These are phyloP conservation scores for Acanthoscelides obtectus DNA, from an alignment of 2,888 invertebrate genomes.

Conservation along the genomic window DNA sequence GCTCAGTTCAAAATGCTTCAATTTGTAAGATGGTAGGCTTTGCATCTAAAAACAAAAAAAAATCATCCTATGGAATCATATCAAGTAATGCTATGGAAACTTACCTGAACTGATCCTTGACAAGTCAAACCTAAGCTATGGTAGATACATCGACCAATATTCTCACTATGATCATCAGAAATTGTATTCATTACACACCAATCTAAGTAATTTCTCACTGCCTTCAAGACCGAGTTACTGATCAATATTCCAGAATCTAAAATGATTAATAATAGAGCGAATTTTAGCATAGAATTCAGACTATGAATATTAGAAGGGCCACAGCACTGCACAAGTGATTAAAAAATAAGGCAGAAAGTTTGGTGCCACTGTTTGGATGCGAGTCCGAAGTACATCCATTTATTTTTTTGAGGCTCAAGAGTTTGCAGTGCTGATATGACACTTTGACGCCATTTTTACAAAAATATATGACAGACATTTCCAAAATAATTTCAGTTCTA, in stretches of 20 bases:
- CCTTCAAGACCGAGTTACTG: slow-evolving; percentile 79
- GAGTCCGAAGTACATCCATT: no score
- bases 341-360: no score
- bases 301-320: no score
- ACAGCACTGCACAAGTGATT: no score
- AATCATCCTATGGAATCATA: neutral
- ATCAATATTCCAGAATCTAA: slow-evolving; percentile 79
- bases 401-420: no score
- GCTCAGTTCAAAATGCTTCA: slow-evolving; percentile 47
- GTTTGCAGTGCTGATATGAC: no score
- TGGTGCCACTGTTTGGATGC: no score
- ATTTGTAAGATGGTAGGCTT: slow-evolving; percentile 45
- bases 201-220: slow-evolving; percentile 73
- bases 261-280: no score
- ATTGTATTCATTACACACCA: slow-evolving; percentile 87
- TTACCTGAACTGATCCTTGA: slow-evolving; percentile 52
- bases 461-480: no score
- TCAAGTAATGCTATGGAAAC: neutral
- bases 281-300: no score
- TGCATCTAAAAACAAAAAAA: slow-evolving; percentile 37
- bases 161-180: slow-evolving; percentile 77
- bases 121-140: slow-evolving; percentile 67
- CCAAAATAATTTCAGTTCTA: no score
- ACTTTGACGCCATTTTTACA: no score
- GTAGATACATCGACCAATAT: slow-evolving; percentile 81